Conservation (phyloP, 1,140 invertebrate species). For the Rhopalosiphum padi region DNA sequence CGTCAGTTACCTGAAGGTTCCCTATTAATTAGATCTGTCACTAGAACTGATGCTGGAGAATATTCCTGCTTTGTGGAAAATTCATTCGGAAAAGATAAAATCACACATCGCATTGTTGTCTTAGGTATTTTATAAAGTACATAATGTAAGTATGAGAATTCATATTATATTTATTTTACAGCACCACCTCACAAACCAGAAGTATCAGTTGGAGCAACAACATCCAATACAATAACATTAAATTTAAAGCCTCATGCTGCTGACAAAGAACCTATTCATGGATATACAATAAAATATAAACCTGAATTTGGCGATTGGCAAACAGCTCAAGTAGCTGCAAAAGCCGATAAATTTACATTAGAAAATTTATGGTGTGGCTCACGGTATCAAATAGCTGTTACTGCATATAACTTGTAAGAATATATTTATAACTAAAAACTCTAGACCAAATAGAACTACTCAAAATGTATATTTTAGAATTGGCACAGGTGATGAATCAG, state of each 20-base stretch:
- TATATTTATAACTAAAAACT: neutral
- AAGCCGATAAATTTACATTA: conserved; percentile 82
- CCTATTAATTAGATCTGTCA: conserved; percentile 86
- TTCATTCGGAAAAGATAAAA: conserved; percentile 88
- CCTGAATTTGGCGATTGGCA: conserved; percentile 93
- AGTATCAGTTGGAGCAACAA: conserved; percentile 80
- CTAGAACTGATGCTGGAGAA: conserved; percentile 86
- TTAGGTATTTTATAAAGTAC: conserved; percentile 69
- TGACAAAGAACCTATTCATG: conserved; percentile 79
- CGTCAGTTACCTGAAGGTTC: conserved; percentile 87
- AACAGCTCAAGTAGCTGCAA: conserved; percentile 77
- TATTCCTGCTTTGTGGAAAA: conserved; percentile 93
- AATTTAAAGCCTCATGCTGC: conserved; percentile 78
- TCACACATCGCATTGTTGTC: conserved; percentile 88
- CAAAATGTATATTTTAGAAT: conserved; percentile 69
- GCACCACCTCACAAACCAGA: conserved; percentile 85
- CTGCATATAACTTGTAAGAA: conserved; percentile 84
- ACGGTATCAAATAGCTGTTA: conserved; percentile 89
- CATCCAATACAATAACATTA: conserved; percentile 82
- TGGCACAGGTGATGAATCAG: conserved; percentile 86
- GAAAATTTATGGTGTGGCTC: conserved; percentile 89
- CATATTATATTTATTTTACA: conserved; percentile 62
- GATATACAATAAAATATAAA: conserved; percentile 91
- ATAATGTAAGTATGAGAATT: neutral
- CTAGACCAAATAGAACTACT: neutral